Evolutionary conservation across 2,797 vertebrate genomes (phyloP).

Genomic region (Centroberyx gerrardi): DNA sequence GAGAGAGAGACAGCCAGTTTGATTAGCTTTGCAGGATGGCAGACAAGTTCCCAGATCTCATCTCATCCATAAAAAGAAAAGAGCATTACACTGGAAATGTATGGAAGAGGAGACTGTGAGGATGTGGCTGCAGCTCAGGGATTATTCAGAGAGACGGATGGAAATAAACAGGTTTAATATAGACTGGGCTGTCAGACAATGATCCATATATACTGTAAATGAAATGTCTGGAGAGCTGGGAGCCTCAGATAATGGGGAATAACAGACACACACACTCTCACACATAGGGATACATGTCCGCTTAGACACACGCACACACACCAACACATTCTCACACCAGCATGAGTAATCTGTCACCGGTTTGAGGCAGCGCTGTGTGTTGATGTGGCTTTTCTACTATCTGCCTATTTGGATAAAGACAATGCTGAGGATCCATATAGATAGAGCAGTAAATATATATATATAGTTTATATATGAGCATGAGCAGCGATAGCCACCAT

Average conservation of each 20-base stretch:
- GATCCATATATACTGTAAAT: constrained; percentile 62
- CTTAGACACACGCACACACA: constrained; percentile 10
- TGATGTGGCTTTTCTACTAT: constrained; percentile 43
- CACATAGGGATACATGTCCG: constrained; percentile 21
- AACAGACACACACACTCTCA: constrained; percentile 21
- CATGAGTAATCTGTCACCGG: constrained; percentile 46
- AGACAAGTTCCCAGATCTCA: constrained; percentile 43
- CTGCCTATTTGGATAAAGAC: constrained; percentile 33
- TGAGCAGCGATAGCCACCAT: no score
- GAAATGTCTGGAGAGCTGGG: constrained; percentile 51
- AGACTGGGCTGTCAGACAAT: constrained; percentile 56
- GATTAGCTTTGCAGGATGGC: constrained; percentile 50
- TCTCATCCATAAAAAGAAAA: constrained; percentile 39
- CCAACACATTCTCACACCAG: constrained; percentile 30
- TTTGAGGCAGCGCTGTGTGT: constrained; percentile 36
- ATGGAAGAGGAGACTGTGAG: constrained; percentile 17
- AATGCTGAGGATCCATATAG: constrained; percentile 1
- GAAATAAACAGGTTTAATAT: constrained; percentile 58
- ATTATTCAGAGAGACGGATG: constrained; percentile 45
- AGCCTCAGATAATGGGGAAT: constrained; percentile 57
- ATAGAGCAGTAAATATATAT: neutral
- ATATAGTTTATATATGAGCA: neutral
- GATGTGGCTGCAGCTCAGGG: constrained; percentile 23
- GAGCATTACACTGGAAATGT: constrained; percentile 31
- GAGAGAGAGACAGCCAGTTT: constrained; percentile 16